Base-by-base conservation (phyloP, 2,888 invertebrate species). In the Coenonympha glycerion region DNA sequence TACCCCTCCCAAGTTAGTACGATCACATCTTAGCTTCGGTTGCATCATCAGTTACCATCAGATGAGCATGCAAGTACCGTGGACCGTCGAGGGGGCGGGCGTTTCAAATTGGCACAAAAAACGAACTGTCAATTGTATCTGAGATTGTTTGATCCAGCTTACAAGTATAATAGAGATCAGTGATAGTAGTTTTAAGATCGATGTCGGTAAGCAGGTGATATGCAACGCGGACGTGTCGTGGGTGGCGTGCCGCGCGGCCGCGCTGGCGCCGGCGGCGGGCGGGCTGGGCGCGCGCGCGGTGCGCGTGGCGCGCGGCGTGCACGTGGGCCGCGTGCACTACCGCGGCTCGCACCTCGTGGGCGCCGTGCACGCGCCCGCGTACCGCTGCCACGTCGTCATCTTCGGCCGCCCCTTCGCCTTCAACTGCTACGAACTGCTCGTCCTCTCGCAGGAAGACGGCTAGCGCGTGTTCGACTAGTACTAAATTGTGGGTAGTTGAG, bases 371-470 rank as follows among this genome's bases (percentile, higher is more conserved):
- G 64, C 77, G 28, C 83, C 84, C 11, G 55, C 63, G 54, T 76
- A 65, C 61, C 71, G 77, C 53, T 85, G 85, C 58, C 78, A 83
- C 59, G 77, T 86, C 36, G 66, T 81, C 56, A 78, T 85, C 55
- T 79, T 73, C 59, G 76, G 73, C 6, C 64, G 82, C 0, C 79
- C 80, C 1, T 79, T 82, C 60, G 79, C 81, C n/a, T 85, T 85
- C 64, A 80, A 76, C 62, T 79, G 79, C 63, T 86, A 76, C 53
- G 85, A 85, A 40, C 64, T 85, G 1, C 66, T 86, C 3, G 73
- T 83, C 2, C 62, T 79, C 11, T 54, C 66, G 42, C 52, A 60
- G 9, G 46, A 56, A 6, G 60, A 53, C 5, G 21, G 16, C 1
- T 31, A 31, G 8, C 9, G 21, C 0, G 1, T 4, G 3, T 33